phyloP scores from a whole-genome alignment of 2,113 vertebrate species.

The Gorsachius goisagi region DNA sequence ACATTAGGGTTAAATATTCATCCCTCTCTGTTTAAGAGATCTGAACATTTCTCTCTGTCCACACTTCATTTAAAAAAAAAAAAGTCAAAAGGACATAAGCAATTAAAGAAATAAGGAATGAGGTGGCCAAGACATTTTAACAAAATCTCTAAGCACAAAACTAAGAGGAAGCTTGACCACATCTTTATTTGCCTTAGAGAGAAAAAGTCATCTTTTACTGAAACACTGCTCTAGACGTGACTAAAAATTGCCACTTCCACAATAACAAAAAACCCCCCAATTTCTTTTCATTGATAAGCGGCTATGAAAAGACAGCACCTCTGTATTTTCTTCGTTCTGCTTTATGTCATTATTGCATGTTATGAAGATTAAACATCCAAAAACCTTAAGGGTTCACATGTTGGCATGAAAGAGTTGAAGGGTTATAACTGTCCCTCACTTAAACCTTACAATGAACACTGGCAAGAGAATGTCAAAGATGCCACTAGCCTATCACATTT shows the following conservation, averaged over 20 bases:
- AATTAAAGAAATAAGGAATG: not conserved
- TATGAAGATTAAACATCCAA: not conserved
- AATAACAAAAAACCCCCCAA: not conserved
- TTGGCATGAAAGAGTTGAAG: not conserved
- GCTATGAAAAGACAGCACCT: not conserved
- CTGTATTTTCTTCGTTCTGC: not conserved
- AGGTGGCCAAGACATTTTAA: not conserved
- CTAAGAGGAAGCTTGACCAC: not conserved
- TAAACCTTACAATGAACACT: not conserved
- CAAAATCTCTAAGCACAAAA: not conserved
- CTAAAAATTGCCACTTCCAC: not conserved
- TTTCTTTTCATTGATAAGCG: not conserved
- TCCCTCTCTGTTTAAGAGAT: not conserved
- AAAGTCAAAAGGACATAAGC: not conserved
- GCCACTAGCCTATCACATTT: not conserved
- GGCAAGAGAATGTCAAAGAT: not conserved
- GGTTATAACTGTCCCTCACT: not conserved
- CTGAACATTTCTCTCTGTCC: not conserved
- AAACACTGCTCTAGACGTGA: not conserved
- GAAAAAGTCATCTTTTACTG: not conserved
- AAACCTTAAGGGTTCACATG: not conserved
- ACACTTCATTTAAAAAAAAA: not conserved
- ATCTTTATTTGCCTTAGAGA: not conserved
- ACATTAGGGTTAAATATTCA: not conserved
- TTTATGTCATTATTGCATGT: not conserved